Percentiles rank a stretch among this genome's conserved stretches.
These are phyloP conservation scores for Drosophila insularis DNA, from an alignment of 1,140 invertebrate species.

Conservation along the genomic window DNA sequence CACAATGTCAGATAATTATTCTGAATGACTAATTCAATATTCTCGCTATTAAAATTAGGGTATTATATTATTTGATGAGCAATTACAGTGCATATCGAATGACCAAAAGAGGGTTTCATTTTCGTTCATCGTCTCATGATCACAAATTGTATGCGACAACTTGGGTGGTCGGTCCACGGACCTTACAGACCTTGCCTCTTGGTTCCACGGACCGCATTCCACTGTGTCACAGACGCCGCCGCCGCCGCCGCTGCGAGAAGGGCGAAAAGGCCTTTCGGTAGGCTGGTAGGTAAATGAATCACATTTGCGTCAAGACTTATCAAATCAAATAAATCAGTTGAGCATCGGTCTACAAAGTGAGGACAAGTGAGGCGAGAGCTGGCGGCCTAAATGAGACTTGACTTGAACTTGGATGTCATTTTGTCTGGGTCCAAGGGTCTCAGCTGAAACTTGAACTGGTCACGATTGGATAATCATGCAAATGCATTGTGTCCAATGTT, in stretches of 20 bases:
- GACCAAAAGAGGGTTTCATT: conserved; percentile 11
- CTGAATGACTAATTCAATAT: background rate
- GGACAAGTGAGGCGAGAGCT: background rate
- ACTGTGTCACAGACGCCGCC: background rate
- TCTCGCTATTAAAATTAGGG: background rate
- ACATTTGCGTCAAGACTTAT: conserved; percentile 69
- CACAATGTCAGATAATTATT: too few species aligned
- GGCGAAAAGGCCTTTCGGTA: background rate
- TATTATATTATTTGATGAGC: conserved; percentile 2
- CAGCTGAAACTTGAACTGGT: conserved; percentile 14
- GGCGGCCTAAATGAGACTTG: conserved; percentile 16
- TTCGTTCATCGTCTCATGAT: conserved; percentile 6
- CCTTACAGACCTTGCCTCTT: too few species aligned
- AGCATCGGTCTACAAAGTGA: background rate
- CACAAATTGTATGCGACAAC: conserved; percentile 36
- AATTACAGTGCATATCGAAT: conserved; percentile 26
- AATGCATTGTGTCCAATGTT: conserved; percentile 4
- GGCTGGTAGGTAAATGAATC: conserved; percentile 50
- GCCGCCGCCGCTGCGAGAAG: conserved; percentile 9
- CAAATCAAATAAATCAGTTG: conserved; percentile 66
- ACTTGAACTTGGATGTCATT: conserved; percentile 8
- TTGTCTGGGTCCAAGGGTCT: conserved; percentile 2
- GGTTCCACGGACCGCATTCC: background rate
- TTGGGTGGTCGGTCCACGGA: conserved; percentile 24
- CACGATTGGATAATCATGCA: conserved; percentile 7